Percentiles rank a stretch among this genome's conserved stretches.
phyloP scores from a whole-genome alignment of 2,113 vertebrate genomes.

The mouse (Mus musculus) region DNA sequence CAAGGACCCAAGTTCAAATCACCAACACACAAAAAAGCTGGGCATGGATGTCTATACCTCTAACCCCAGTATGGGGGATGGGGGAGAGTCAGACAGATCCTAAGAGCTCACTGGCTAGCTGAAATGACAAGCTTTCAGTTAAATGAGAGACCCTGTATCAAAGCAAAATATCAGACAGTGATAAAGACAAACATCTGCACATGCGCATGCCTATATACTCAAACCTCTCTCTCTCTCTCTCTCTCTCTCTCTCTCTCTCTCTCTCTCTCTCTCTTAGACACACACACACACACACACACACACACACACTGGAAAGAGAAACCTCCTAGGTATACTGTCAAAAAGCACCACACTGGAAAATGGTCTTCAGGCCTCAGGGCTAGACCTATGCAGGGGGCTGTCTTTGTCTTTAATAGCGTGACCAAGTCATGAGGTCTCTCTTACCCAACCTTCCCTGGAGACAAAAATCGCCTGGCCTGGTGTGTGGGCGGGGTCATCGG shows the following conservation, averaged over 20 bases:
- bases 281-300: neutral
- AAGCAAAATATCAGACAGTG: neutral
- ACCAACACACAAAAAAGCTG: no score
- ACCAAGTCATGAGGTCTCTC: neutral
- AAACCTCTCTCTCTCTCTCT: no score
- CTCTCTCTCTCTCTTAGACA: no score
- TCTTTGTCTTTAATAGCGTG: neutral
- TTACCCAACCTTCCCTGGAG: neutral
- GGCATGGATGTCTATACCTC: neutral
- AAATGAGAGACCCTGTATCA: neutral
- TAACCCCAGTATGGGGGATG: neutral
- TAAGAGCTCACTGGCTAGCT: neutral
- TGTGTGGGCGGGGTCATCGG: neutral
- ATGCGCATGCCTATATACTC: no score
- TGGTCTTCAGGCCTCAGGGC: neutral
- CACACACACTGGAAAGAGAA: neutral
- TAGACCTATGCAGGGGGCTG: neutral
- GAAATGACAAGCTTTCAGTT: neutral
- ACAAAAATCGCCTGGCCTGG: neutral
- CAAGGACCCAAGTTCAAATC: neutral
- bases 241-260: no score
- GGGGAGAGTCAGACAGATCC: neutral
- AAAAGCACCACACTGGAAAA: accelerated
- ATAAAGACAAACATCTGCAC: neutral
- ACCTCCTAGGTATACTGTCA: neutral